These are phyloP conservation scores for Sycophaga agraensis DNA, from an alignment of 1,140 invertebrate species.

Conservation along the genomic window DNA sequence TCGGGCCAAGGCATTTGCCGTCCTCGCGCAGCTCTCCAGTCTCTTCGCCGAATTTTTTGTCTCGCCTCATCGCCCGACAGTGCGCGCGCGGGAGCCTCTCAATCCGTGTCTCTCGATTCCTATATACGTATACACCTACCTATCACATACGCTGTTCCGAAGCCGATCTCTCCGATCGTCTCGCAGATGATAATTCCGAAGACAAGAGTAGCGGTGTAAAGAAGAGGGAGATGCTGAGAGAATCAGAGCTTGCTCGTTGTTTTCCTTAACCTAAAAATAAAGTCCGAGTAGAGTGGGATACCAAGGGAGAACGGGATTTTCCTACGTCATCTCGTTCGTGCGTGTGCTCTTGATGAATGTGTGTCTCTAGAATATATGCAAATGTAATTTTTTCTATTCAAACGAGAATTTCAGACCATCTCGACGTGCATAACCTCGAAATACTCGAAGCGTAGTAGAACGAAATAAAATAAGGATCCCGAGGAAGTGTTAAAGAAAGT, in stretches of 20 bases:
- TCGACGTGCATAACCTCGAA: conserved; percentile 18
- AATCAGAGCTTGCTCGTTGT: neutral
- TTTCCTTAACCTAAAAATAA: conserved; percentile 28
- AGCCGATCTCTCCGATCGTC: neutral
- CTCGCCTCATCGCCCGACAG: neutral
- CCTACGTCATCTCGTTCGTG: neutral
- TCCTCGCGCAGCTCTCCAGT: neutral
- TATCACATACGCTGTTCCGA: neutral
- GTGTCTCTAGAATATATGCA: too few species aligned
- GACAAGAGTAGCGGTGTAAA: too few species aligned
- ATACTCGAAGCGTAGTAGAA: neutral
- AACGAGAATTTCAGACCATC: conserved; percentile 1
- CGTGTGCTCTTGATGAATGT: conserved; percentile 18
- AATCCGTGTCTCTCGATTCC: conserved; percentile 10
- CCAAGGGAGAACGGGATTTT: neutral
- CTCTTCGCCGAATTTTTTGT: conserved; percentile 6
- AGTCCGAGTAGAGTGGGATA: neutral
- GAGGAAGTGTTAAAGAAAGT: conserved; percentile 17
- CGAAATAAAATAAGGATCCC: conserved; percentile 11
- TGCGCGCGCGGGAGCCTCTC: conserved; percentile 4
- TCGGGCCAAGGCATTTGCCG: neutral
- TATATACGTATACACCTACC: conserved; percentile 1
- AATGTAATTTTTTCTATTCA: neutral
- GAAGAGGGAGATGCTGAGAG: conserved; percentile 5
- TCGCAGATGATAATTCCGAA: conserved; percentile 5